A percentile compares a stretch with the other conserved stretches of the same genome.
Evolutionary conservation across 2,113 vertebrate genomes (phyloP).

Genomic region (Brevimyrus niger): DNA sequence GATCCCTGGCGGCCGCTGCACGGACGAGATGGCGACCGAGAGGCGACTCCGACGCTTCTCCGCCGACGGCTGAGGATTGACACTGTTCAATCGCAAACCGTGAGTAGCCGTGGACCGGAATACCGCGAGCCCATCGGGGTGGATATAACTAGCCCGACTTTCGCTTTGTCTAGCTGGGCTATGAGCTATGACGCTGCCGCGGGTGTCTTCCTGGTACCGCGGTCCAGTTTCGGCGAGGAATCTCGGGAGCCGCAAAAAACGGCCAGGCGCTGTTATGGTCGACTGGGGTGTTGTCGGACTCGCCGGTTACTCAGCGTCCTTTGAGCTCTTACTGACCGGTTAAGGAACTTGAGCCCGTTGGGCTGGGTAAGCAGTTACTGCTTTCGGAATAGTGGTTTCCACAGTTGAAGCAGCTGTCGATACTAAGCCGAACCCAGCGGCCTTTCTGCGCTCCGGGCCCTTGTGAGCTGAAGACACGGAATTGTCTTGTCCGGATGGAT

Average conservation of each 20-base stretch:
- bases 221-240: neutral
- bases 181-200: neutral
- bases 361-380: neutral
- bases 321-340: neutral
- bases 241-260: neutral
- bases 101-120: conserved; percentile 19
- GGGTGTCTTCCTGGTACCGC: neutral
- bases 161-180: neutral
- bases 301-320: neutral
- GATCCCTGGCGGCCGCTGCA: conserved; percentile 16
- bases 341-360: neutral
- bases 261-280: neutral
- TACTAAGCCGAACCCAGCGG: neutral
- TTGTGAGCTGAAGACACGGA: neutral
- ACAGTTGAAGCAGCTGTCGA: neutral
- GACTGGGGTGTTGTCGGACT: neutral
- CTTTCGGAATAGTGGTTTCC: neutral
- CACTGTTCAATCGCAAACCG: conserved; percentile 18
- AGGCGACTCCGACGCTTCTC: conserved; percentile 1
- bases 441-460: neutral
- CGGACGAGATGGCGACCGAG: conserved; percentile 26
- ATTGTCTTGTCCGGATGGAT: neutral
- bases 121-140: neutral
- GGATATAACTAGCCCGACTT: neutral
- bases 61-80: conserved; percentile 29